Conservation (phyloP, 2,888 invertebrate species). For the Zonitis immaculata region DNA sequence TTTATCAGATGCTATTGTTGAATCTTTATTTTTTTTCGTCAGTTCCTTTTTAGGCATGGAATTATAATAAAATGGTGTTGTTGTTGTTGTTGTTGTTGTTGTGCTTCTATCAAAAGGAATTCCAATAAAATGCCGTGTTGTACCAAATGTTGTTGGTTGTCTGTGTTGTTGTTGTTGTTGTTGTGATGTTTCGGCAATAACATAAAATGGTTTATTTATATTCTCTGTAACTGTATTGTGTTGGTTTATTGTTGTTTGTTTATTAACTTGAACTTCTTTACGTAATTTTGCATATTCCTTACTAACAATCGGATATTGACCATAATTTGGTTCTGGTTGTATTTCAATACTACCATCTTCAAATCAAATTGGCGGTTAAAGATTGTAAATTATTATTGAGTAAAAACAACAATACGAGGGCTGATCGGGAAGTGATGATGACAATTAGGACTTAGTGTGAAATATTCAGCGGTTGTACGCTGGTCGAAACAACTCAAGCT, state of each 20-base stretch:
- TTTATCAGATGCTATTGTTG: constrained; percentile 13
- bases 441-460: no score
- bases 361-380: no score
- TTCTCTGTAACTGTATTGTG: constrained; percentile 9
- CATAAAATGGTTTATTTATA: constrained; percentile 33
- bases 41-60: constrained; percentile 9
- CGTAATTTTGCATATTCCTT: constrained; percentile 54
- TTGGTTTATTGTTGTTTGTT: constrained; percentile 6
- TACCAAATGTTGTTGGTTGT: constrained; percentile 34
- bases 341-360: constrained; percentile 54
- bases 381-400: no score
- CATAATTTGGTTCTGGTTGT: constrained; percentile 52
- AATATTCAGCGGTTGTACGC: no score
- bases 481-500: no score
- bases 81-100: constrained; percentile 17
- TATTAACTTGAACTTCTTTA: constrained; percentile 42
- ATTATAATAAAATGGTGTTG: constrained; percentile 28
- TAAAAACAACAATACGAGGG: no score
- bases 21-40: no score
- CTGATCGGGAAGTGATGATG: no score
- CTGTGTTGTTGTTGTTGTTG: constrained; percentile 31
- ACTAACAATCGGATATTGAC: constrained; percentile 51
- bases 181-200: constrained; percentile 33
- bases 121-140: constrained; percentile 37
- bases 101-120: constrained; percentile 30